Conservation (phyloP, 1,140 invertebrate genomes). For the Caerostris extrusa region DNA sequence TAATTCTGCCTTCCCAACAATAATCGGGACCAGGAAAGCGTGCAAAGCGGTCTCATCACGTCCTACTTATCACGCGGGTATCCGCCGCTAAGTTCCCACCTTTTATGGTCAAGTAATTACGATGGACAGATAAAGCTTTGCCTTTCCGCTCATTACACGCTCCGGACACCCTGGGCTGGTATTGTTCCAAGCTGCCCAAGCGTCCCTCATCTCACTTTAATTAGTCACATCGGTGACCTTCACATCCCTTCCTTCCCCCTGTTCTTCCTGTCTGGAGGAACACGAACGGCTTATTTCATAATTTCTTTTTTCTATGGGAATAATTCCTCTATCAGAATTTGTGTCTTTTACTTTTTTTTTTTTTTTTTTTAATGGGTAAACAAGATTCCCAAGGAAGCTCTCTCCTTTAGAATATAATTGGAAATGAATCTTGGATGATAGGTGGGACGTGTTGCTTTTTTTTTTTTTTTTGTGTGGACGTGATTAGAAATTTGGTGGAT, state of each 20-base stretch:
- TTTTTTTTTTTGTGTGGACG: neutral
- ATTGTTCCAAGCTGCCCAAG: constrained; percentile 75
- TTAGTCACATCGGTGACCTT: constrained; percentile 76
- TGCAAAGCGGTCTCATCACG: constrained; percentile 66
- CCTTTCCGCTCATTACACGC: constrained; percentile 74
- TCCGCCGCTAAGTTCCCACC: constrained; percentile 66
- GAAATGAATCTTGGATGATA: neutral
- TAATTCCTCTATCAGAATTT: neutral
- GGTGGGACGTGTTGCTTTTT: neutral
- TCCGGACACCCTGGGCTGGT: constrained; percentile 60
- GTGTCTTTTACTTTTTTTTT: neutral
- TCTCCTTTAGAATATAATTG: neutral
- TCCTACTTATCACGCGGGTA: constrained; percentile 57
- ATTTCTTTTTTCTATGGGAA: constrained; percentile 59
- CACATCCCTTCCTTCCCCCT: neutral
- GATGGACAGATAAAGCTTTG: constrained; percentile 76
- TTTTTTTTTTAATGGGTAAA: neutral
- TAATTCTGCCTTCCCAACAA: constrained; percentile 19
- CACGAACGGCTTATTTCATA: constrained; percentile 72
- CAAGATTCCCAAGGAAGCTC: constrained; percentile 31
- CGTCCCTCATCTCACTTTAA: constrained; percentile 74
- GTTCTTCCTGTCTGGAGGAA: constrained; percentile 66
- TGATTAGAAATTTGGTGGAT: neutral
- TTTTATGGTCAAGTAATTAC: constrained; percentile 76
- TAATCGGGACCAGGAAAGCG: constrained; percentile 58